Base-by-base conservation (phyloP, 2,888 invertebrate species). In the Congeria kusceri region DNA sequence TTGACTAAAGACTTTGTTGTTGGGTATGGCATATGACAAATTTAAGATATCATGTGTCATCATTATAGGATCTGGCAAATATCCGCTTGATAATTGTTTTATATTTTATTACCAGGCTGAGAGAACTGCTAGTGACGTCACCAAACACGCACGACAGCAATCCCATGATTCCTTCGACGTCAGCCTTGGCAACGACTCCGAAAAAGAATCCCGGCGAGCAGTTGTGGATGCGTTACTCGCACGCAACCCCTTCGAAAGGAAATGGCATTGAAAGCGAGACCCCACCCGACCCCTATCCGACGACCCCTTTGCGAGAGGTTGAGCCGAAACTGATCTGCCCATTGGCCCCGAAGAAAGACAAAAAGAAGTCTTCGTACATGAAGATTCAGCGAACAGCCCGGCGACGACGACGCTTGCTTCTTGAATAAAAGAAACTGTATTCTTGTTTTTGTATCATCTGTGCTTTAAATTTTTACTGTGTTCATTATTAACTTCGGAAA, bases 41-140 rank as follows among this genome's bases (percentile, higher is more conserved):
- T n/a, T n/a, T n/a, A n/a, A n/a, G n/a, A n/a, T n/a, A n/a, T n/a
- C n/a, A n/a, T n/a, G n/a, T n/a, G n/a, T n/a, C n/a, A n/a, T n/a
- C n/a, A n/a, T n/a, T n/a, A n/a, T n/a, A n/a, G n/a, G n/a, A n/a
- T n/a, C n/a, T n/a, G n/a, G n/a, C n/a, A n/a, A n/a, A n/a, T n/a
- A n/a, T n/a, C n/a, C n/a, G n/a, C n/a, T n/a, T n/a, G n/a, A n/a
- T n/a, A n/a, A n/a, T n/a, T n/a, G n/a, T 25, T 23, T 49, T 18
- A 53, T 27, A 28, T n/a, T 39, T 57, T 5, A 28, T 59, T 46
- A 57, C n/a, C 64, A 77, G 80, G 39, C 66, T 90, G 29, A 84
- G 83, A 18, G 86, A 86, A 64, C 75, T 91, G 44, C 77, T 91
- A 13, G 91, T 91, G 18, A 91, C 90, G 2, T 84, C 88, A 7